Base-by-base conservation (phyloP, 2,797 vertebrate species). In the Aplochiton taeniatus region DNA sequence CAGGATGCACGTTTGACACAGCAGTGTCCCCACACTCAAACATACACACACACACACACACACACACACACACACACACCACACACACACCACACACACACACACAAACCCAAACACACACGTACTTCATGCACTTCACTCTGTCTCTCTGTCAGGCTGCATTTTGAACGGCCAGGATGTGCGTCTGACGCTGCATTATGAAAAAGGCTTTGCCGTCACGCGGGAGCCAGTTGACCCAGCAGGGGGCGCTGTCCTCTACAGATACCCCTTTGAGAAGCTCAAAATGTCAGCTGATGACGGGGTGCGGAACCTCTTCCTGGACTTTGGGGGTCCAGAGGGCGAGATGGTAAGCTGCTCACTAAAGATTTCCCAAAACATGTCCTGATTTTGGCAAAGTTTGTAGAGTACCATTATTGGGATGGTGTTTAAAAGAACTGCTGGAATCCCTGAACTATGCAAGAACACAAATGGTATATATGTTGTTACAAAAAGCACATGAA, bases 241-340 rank as follows among this genome's bases (percentile, higher is more conserved):
- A 0, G 69, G 91, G 14, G 83, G 89, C 61, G 75, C 89, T 0
- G 75, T 95, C 66, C 83, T 98, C 1, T 95, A 87, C 86, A 93
- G 92, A 69, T 98, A 98, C 83, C 95, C 97, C 42, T 98, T 95
- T 0, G 96, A 99, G 85, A 95, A 93, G 75, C 95, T 99, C 48
- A 95, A 93, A 77, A 94, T 95, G 95, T 99, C 97, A 0, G 94
- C 95, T 0, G 97, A 98, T 0, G 97, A 98, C 0, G 95, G 96
- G 61, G 91, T 96, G 84, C 90, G 94, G 67, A 95, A 94, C 75
- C 94, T 99, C 13, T 99, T 94, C 85, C 88, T 99, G 73, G 96
- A 99, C 85, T 99, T 99, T 11, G 96, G 96, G 1, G 96, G 96
- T 50, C 94, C 97, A 0, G 97, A 99, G 78, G 96, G 97, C 71